Evolutionary conservation across 2,888 invertebrate genomes (phyloP), one percentile per base, ranked within the genome.

Genomic region (Liopterus haemorrhoidalis): DNA sequence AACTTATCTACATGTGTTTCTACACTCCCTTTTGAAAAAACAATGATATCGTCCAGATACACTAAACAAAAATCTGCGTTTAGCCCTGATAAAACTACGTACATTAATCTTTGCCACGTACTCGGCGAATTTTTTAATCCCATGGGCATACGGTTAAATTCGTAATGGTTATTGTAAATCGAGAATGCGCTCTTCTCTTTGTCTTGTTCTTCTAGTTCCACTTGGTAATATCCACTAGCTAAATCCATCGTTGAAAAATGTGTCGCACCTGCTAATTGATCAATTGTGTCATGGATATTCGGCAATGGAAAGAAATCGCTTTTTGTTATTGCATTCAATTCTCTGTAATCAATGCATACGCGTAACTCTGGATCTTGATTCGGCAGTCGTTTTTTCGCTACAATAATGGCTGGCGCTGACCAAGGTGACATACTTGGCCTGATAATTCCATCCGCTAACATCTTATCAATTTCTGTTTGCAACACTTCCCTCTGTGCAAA

Each of bases 131-230:
- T 57, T n/a, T 49, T 42, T 1, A 64, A 48, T 5, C 62, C 64
- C 30, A 62, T 64, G 4, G 59, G 56, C 58, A 62, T 58, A 1
- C 51, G 28, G 1, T 51, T 46, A 33, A 48, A 63, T 49, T 61
- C 52, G 25, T 49, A 62, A 38, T 60, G 54, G 3, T 58, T 57
- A 18, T 49, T 51, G 1, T 55, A 53, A 4, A 59, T 63, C 3
- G 53, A 57, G 30, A 64, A 60, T 2, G 58, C 63, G 0, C 62
- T 64, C 46, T 64, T 63, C 1, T 50, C 46, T 5, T 51, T 39
- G 41, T 60, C 58, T 8, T 53, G 48, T 19, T 51, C 44, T 1
- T 49, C 44, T 37, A 67, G 49, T 11, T 53, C 53, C 5, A 66
- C 58, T 46, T 63, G 63, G 43, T 58, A 57, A 41, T 57, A 63